Evolutionary conservation across 2,888 invertebrate genomes (phyloP), one percentile per base, ranked within the genome.

Genomic region (Coecobrya sp.): DNA sequence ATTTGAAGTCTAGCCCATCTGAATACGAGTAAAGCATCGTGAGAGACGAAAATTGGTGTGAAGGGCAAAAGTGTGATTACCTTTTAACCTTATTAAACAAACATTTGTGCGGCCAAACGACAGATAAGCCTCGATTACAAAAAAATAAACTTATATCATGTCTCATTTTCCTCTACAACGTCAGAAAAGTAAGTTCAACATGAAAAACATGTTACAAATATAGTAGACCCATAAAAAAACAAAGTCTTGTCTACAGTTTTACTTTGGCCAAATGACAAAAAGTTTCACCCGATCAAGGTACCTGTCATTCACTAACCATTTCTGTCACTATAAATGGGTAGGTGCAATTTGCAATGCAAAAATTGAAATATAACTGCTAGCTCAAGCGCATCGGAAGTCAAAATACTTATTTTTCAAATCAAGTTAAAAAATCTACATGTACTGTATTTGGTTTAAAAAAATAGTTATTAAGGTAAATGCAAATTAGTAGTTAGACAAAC

Each of bases 41-140:
- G 5, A 81, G 4, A 49, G 7, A 19, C 8, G 19, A 55, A 49
- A 49, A 81, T 81, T 85, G 13, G 42, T 68, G 82, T 84, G 89
- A 89, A 89, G 89, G 89, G 73, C 89, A 45, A 84, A 84, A 22
- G 89, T 89, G 84, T 84, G 84, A 42, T 27, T 84, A 89, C 89
- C 89, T 89, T 59, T 84, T 84, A 82, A 84, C 89, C 89, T 89
- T 89, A 89, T 36, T 89, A n/a, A 36, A 70, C n/a, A 36, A 13
- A 55, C 36, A 70, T 36, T n/a, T 70, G 19, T 82, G 13, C 11
- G 8, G 82, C 82, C 30, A 30, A 73, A 76, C 5, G 55, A 55
- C n/a, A 19, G 55, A 55, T 55, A 27, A 70, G 49, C 16, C 42
- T 25, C 22, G n/a, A 68, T 27, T 2, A 70, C 19, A 42, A 16